Conservation (phyloP, 2,113 vertebrate genomes). For the Arizona elegans region DNA sequence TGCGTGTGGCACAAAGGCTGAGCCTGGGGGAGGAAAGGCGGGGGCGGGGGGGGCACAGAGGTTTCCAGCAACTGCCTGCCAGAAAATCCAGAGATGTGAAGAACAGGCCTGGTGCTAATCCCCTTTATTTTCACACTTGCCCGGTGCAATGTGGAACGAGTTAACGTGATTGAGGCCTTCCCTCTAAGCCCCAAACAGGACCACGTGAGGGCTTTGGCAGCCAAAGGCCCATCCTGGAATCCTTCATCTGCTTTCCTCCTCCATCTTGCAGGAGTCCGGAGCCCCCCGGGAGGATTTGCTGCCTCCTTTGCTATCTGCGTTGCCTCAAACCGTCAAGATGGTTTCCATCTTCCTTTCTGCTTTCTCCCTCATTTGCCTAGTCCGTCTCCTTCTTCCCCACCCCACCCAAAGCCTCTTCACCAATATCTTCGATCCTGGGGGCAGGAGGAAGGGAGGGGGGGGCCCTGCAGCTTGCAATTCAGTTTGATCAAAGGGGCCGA, state of each 20-base stretch:
- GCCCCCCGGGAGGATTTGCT: not conserved
- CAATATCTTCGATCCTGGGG: conserved; percentile 29
- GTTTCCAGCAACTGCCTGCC: not conserved
- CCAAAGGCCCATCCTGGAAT: conserved; percentile 68
- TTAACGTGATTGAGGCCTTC: conserved; percentile 64
- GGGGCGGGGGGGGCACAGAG: not conserved
- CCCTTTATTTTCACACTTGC: conserved; percentile 16
- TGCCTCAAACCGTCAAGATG: conserved; percentile 76
- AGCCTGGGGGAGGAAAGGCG: not conserved
- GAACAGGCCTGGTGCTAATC: conserved; percentile 26
- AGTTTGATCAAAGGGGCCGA: conserved; percentile 82
- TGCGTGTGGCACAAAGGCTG: not conserved
- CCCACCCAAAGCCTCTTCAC: conserved; percentile 35
- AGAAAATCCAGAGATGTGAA: conserved; percentile 28
- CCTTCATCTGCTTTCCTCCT: conserved; percentile 74
- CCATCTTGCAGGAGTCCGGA: conserved; percentile 58
- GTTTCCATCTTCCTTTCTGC: conserved; percentile 70
- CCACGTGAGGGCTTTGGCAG: conserved; percentile 68
- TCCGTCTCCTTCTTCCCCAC: not conserved
- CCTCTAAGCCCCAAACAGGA: conserved; percentile 48
- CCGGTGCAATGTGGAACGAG: conserved; percentile 62
- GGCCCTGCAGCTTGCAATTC: conserved; percentile 70
- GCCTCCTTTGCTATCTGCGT: conserved; percentile 57
- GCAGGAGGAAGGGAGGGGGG: conserved; percentile 46
- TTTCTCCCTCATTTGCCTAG: conserved; percentile 60